Evolutionary conservation across 2,113 vertebrate genomes (phyloP).

Genomic region (Corythornis cristatus): DNA sequence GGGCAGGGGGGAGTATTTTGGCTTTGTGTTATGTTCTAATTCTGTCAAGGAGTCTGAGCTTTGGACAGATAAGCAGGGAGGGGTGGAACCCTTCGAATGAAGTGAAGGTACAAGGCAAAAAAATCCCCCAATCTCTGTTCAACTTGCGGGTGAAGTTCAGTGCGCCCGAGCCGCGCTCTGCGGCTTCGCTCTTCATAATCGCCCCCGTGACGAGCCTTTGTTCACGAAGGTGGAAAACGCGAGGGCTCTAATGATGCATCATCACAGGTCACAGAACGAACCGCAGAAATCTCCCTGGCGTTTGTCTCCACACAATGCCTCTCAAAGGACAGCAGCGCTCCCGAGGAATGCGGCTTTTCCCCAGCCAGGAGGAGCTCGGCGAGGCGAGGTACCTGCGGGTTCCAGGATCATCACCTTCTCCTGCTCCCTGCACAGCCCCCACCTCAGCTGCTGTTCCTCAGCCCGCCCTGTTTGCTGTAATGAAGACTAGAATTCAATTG

Average conservation of each 20-base stretch:
- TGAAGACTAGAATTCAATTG: constrained; percentile 51
- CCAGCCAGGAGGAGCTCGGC: background rate
- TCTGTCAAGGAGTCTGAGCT: background rate
- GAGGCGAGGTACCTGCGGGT: constrained; percentile 26
- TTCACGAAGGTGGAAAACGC: constrained; percentile 59
- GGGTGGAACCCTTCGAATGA: background rate
- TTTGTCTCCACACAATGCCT: constrained; percentile 8
- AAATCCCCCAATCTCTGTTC: background rate
- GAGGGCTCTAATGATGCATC: constrained; percentile 47
- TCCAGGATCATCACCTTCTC: constrained; percentile 52
- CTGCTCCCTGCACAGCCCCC: background rate
- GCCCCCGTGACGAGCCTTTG: background rate
- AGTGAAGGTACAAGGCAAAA: background rate
- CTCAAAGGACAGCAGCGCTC: background rate
- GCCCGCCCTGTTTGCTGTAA: background rate
- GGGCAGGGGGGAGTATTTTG: background rate
- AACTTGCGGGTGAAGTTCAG: background rate
- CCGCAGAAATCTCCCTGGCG: constrained; percentile 22
- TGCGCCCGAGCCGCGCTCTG: background rate
- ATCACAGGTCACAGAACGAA: constrained; percentile 63
- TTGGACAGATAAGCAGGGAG: background rate
- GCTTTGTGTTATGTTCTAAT: background rate
- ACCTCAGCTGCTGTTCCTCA: background rate
- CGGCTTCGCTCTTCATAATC: background rate
- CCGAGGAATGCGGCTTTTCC: constrained; percentile 31